Conservation (phyloP, 2,113 vertebrate species). For the Nibea albiflora region DNA sequence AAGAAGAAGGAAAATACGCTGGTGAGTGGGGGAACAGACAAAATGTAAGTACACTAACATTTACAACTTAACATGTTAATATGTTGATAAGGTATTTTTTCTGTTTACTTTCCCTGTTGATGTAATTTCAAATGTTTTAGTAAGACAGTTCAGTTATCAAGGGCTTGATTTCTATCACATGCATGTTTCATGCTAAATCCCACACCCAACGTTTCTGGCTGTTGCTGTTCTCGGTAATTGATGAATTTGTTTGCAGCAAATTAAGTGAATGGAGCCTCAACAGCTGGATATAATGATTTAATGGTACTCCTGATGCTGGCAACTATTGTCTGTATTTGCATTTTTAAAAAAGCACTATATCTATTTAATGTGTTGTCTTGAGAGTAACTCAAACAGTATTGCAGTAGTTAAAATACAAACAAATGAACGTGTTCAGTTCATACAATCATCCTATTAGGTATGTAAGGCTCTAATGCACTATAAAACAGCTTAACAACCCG, state of each 20-base stretch:
- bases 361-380: too few relatives aligned
- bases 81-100: too few relatives aligned
- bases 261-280: constrained; percentile 39
- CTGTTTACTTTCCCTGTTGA: too few relatives aligned
- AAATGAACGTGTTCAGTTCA: background rate
- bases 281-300: background rate
- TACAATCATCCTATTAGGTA: background rate
- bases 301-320: constrained; percentile 35
- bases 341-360: too few relatives aligned
- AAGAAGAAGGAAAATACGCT: too few relatives aligned
- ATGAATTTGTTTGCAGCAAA: constrained; percentile 33
- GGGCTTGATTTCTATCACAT: too few relatives aligned
- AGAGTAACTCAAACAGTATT: background rate
- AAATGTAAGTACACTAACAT: background rate
- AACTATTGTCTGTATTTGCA: too few relatives aligned
- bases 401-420: background rate
- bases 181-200: background rate
- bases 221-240: constrained; percentile 36
- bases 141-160: too few relatives aligned
- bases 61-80: background rate
- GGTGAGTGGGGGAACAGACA: background rate
- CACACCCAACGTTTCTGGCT: background rate
- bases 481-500: background rate
- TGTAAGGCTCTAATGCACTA: background rate
- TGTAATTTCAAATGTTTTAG: too few relatives aligned